Evolutionary conservation across 2,888 invertebrate species (phyloP), one percentile per base, ranked within the genome.

Genomic region (Drosophila flavopinicola): DNA sequence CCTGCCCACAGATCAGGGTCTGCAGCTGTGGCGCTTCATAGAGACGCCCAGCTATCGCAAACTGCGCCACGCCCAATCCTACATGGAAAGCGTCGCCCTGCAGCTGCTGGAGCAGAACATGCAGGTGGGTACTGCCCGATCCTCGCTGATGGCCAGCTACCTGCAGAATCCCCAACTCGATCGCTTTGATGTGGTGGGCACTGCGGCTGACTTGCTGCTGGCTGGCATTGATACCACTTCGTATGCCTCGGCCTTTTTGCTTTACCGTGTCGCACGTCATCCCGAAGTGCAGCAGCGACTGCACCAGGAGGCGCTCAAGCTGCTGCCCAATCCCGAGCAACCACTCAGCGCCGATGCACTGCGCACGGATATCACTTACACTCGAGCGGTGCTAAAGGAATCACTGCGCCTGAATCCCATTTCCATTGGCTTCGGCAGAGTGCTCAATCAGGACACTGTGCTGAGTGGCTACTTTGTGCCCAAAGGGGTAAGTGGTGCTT

Each of bases 141-240:
- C 77, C 35, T 94, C 94, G 1, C 91, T 97, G 9, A 89, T 97
- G 38, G 93, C 93, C 61, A 93, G 93, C 17, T 97, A 96, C 90
- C 89, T 97, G 3, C 91, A 93, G 51, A 94, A 94, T 63, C 92
- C 94, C 0, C 93, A 94, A 75, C 88, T 96, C 3, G 95, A 96
- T 89, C 91, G 94, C 15, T 95, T 94, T 87, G 97, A 97, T 90
- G 92, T 97, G n/a, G 92, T 95, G 39, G 96, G 96, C 53, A 95
- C 96, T 92, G 94, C 95, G 59, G 95, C 95, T 32, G 97, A 98
- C 90, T 94, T 97, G 88, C 90, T 97, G 20, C 92, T 97, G 88
- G 97, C 96, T 48, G 96, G 97, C 56, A 94, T 97, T 56, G 97
- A 97, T 88, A 97, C 97, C 64, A 96, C 96, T 0, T 93, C 96